A percentile compares a stretch with the other conserved stretches of the same genome.
Conservation (phyloP, 2,888 invertebrate genomes). For the Acronicta leporina region DNA sequence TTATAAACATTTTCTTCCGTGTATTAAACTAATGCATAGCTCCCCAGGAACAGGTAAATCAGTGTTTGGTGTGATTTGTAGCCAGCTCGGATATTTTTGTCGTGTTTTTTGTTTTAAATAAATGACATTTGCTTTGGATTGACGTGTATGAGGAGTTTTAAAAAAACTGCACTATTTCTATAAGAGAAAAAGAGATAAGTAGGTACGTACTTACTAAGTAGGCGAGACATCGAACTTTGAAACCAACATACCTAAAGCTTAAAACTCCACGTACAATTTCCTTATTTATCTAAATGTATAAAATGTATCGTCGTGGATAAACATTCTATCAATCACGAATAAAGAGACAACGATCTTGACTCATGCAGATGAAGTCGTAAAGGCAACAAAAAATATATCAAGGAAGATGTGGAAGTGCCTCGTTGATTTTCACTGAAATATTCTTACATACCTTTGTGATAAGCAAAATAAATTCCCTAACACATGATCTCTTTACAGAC, state of each 20-base stretch:
- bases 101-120: background rate
- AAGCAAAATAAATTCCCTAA: slow-evolving; percentile 26
- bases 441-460: background rate
- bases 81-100: slow-evolving; percentile 46
- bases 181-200: too few species aligned
- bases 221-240: too few species aligned
- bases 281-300: too few species aligned
- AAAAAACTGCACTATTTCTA: background rate
- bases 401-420: background rate
- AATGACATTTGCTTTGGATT: background rate
- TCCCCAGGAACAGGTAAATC: slow-evolving; percentile 61
- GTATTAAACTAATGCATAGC: slow-evolving; percentile 38
- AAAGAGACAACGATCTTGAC: too few species aligned
- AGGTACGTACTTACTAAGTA: too few species aligned
- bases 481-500: slow-evolving; percentile 90
- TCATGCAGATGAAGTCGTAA: too few species aligned
- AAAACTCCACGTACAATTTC: background rate
- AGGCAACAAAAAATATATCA: background rate
- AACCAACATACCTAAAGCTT: background rate
- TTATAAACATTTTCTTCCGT: background rate
- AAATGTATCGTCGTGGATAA: too few species aligned
- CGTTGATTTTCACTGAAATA: background rate
- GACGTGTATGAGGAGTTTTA: background rate
- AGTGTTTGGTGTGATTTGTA: slow-evolving; percentile 42
- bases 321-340: too few species aligned